Percentiles rank a stretch among this genome's conserved stretches.
phyloP scores from a whole-genome alignment of 92 coral and sea anemone species.

The Hydrozoanthus gracilis region DNA sequence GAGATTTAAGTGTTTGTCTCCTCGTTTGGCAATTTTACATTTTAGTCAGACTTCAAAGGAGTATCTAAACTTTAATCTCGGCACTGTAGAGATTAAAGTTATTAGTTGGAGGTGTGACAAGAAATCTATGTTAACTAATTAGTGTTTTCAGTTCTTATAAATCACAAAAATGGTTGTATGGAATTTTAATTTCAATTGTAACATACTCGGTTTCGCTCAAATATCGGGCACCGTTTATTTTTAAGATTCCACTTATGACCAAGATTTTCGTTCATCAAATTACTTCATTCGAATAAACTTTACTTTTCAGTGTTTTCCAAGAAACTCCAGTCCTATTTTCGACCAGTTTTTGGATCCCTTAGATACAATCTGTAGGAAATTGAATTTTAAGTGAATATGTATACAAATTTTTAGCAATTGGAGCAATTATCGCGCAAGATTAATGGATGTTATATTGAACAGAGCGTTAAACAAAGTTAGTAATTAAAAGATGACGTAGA shows the following conservation, averaged over 20 bases:
- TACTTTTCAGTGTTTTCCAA: not conserved
- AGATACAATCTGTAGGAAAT: constrained; percentile 48
- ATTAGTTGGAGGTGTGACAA: constrained; percentile 50
- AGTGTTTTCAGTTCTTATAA: constrained; percentile 31
- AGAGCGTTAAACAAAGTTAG: constrained; percentile 65
- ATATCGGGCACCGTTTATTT: not conserved
- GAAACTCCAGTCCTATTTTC: not conserved
- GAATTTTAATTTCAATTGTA: constrained; percentile 9
- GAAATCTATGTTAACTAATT: constrained; percentile 43
- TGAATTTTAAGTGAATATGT: constrained; percentile 85
- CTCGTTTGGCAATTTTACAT: not conserved
- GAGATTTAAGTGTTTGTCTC: not conserved
- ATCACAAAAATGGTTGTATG: constrained; percentile 31
- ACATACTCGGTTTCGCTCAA: not conserved
- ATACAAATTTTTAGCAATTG: constrained; percentile 74
- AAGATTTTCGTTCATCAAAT: not conserved
- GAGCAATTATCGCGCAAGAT: constrained; percentile 72
- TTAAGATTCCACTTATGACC: not conserved
- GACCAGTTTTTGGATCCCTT: constrained; percentile 1
- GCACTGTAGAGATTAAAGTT: constrained; percentile 39
- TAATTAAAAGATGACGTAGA: constrained; percentile 74
- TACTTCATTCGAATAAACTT: not conserved
- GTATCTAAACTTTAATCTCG: constrained; percentile 22
- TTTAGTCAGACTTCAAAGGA: not conserved
- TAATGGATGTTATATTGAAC: constrained; percentile 72